Conservation (phyloP, 2,888 invertebrate species). For the Zhuqinia jingwanae region DNA sequence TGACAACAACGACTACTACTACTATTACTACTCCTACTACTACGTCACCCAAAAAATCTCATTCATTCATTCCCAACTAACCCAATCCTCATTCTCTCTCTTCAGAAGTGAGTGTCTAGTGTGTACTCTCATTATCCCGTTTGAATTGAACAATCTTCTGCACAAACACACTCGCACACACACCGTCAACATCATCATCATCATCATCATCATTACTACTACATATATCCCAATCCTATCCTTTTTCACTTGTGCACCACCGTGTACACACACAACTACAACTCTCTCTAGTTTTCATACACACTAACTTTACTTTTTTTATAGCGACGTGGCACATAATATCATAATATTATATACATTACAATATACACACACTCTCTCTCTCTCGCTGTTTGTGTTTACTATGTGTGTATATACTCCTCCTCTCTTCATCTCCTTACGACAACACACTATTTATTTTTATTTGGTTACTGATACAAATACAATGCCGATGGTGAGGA, state of each 20-base stretch:
- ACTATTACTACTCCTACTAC: conserved; percentile 26
- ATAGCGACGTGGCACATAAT: conserved; percentile 42
- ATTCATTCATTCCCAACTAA: conserved; percentile 50
- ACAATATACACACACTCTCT: background rate
- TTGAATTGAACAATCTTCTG: background rate
- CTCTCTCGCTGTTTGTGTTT: too few species aligned
- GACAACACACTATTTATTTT: background rate
- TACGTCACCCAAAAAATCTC: conserved; percentile 46
- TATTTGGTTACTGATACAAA: background rate
- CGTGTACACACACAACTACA: background rate
- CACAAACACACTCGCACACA: background rate
- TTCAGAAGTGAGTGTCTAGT: background rate
- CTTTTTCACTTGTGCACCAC: conserved; percentile 9
- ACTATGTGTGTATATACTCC: background rate
- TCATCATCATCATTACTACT: too few species aligned
- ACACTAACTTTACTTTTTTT: background rate
- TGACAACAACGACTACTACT: conserved; percentile 14
- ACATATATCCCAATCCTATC: background rate
- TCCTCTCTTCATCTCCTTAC: too few species aligned
- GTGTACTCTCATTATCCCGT: conserved; percentile 13
- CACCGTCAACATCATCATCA: background rate
- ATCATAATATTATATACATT: conserved; percentile 15
- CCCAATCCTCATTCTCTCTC: background rate
- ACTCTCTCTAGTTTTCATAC: background rate
- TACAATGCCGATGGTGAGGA: background rate